Percentiles rank a stretch among this genome's conserved stretches.
Evolutionary conservation across 2,888 invertebrate species (phyloP).

Genomic region (Polyommatus iphigenia): DNA sequence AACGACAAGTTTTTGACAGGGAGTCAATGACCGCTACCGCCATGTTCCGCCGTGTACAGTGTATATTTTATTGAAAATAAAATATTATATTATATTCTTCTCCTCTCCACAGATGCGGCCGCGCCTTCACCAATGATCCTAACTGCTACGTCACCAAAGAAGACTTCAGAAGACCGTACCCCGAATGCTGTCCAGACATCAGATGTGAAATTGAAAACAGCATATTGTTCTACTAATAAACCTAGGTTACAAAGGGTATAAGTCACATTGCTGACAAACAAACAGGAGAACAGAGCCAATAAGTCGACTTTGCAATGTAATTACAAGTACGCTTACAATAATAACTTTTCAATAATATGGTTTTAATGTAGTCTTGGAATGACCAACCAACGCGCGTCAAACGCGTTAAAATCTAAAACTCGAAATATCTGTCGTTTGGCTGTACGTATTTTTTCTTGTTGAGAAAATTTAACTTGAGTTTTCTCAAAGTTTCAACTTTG

Average conservation of each 20-base stretch:
- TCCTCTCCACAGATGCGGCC: slow-evolving; percentile 58
- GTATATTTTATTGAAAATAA: background rate
- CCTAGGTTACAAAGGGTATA: background rate
- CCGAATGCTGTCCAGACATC: slow-evolving; percentile 56
- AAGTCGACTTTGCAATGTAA: too few species aligned
- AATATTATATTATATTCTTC: background rate
- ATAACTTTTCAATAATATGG: too few species aligned
- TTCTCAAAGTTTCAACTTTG: background rate
- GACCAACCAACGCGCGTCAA: too few species aligned
- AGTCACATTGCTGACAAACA: background rate
- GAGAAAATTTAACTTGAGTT: too few species aligned
- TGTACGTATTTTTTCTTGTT: too few species aligned
- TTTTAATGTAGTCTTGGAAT: too few species aligned
- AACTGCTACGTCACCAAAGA: slow-evolving; percentile 52
- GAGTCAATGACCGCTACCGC: too few species aligned
- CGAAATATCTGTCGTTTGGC: too few species aligned
- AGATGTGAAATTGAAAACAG: slow-evolving; percentile 60
- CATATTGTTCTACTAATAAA: slow-evolving; percentile 38
- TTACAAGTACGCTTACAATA: too few species aligned
- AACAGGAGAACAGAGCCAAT: background rate
- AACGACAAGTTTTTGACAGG: too few species aligned
- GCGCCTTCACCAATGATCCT: slow-evolving; percentile 45
- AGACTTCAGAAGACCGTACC: slow-evolving; percentile 56
- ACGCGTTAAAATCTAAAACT: too few species aligned
- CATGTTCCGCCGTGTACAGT: too few species aligned